Evolutionary conservation across 1,140 invertebrate genomes (phyloP).

Genomic region (Nymphalis io): DNA sequence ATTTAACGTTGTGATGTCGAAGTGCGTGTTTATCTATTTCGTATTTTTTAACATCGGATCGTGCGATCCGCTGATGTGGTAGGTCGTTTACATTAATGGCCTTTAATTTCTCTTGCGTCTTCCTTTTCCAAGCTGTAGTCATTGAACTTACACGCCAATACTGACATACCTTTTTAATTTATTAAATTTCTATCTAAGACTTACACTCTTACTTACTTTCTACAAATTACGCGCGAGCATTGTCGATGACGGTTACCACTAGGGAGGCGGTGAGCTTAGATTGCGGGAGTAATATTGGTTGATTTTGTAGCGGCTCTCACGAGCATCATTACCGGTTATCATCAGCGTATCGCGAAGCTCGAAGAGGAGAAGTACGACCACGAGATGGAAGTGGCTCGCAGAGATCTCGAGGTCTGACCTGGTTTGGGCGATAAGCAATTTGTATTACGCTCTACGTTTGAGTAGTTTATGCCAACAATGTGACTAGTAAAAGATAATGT

Average conservation of each 20-base stretch:
- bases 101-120: conserved; percentile 64
- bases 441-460: conserved; percentile 71
- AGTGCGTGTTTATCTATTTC: conserved; percentile 67
- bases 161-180: conserved; percentile 56
- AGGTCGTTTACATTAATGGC: conserved; percentile 35
- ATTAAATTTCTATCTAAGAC: conserved; percentile 56
- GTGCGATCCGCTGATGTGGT: conserved; percentile 49
- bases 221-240: conserved; percentile 47
- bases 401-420: conserved; percentile 92
- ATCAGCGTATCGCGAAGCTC: conserved; percentile 91
- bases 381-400: conserved; percentile 95
- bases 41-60: conserved; percentile 65
- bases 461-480: conserved; percentile 76
- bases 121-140: conserved; percentile 63
- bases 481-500: conserved; percentile 73
- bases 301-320: conserved; percentile 88
- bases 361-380: conserved; percentile 98
- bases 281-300: conserved; percentile 72
- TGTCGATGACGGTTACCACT: conserved; percentile 35
- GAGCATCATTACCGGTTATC: conserved; percentile 92
- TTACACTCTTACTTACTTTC: conserved; percentile 58
- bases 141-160: conserved; percentile 55
- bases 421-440: conserved; percentile 67
- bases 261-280: conserved; percentile 40
- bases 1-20: conserved; percentile 67